phyloP scores from a whole-genome alignment of 2,797 vertebrate genomes.

The Tapera naevia region DNA sequence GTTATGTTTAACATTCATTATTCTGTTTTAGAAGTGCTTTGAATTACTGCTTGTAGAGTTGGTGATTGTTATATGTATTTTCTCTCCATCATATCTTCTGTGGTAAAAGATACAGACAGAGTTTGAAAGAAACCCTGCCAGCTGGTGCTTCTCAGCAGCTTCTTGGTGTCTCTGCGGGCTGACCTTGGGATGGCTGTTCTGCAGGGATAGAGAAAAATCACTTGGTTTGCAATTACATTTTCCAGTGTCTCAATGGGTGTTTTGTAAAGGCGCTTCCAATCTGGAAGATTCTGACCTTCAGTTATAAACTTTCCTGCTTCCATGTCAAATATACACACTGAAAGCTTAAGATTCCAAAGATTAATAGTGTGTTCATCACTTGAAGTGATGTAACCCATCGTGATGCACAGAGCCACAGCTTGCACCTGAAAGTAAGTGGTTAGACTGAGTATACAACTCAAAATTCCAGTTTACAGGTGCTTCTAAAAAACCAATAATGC shows the following conservation, averaged over 20 bases:
- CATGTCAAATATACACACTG: not conserved
- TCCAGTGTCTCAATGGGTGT: not conserved
- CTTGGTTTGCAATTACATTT: not conserved
- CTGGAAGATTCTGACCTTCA: not conserved
- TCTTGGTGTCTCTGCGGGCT: not conserved
- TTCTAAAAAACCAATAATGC: not conserved
- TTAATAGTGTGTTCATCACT: fast-evolving
- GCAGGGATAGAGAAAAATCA: not conserved
- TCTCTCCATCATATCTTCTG: not conserved
- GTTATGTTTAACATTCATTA: not conserved
- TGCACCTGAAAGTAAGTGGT: not conserved
- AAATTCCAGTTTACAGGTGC: not conserved
- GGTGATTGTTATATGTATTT: not conserved
- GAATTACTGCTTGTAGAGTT: not conserved
- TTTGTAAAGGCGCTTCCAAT: not conserved
- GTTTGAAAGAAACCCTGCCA: not conserved
- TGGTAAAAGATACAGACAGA: not conserved
- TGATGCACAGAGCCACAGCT: not conserved
- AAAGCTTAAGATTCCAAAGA: not conserved
- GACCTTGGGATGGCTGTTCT: not conserved
- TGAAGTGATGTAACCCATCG: not conserved
- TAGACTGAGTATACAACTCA: not conserved
- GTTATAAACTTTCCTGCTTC: not conserved
- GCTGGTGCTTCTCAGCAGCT: not conserved
- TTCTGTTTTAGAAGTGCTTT: not conserved